These are phyloP conservation scores for Dasyornis broadbenti DNA, from an alignment of 2,113 vertebrate species.

Conservation along the genomic window DNA sequence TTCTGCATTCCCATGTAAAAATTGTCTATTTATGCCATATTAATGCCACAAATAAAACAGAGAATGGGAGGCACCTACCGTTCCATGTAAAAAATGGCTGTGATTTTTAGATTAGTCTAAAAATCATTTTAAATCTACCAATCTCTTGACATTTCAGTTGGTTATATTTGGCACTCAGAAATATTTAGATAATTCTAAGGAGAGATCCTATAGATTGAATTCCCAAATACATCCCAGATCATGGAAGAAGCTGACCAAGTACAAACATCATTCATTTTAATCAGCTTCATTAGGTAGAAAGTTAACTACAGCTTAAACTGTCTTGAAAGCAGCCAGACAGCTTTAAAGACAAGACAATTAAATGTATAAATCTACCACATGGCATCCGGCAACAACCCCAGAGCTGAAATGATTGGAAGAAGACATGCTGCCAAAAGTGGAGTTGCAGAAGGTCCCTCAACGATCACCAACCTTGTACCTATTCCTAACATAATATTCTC, in stretches of 20 bases:
- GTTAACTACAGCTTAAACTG: not conserved
- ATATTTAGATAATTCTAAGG: not conserved
- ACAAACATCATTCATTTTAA: not conserved
- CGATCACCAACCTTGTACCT: not conserved
- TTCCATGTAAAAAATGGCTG: not conserved
- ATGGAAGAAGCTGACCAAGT: not conserved
- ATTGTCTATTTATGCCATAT: not conserved
- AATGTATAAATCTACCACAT: not conserved
- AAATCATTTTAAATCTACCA: not conserved
- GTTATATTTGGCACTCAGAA: not conserved
- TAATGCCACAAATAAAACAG: not conserved
- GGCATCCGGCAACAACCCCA: not conserved
- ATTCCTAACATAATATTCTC: not conserved
- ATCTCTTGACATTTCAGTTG: not conserved
- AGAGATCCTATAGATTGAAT: not conserved
- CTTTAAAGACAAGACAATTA: not conserved
- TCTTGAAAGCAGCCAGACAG: not conserved
- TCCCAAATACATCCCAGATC: not conserved
- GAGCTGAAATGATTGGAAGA: not conserved
- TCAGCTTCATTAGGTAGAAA: not conserved
- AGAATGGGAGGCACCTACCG: not conserved
- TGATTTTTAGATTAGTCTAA: not conserved
- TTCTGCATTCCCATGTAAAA: not conserved
- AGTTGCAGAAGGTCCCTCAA: not conserved
- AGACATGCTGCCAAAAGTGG: not conserved